A percentile compares a stretch with the other conserved stretches of the same genome.
Evolutionary conservation across 2,797 vertebrate genomes (phyloP).

Genomic region (Macroramphosus scolopax): DNA sequence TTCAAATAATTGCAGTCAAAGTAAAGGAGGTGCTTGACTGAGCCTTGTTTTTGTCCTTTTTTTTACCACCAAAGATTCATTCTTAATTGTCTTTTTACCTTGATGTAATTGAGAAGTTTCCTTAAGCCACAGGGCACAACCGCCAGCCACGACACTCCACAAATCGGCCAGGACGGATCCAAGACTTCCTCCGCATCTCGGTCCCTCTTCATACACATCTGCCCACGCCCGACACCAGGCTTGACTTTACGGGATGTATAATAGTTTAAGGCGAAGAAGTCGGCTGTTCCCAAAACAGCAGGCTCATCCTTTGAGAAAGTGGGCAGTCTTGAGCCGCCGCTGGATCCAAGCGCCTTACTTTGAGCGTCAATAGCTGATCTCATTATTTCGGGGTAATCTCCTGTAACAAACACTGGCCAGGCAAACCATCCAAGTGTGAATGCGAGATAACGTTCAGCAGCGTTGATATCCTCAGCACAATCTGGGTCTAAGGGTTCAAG

Average conservation of each 20-base stretch:
- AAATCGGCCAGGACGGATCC: slow-evolving; percentile 79
- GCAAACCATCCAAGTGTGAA: slow-evolving; percentile 82
- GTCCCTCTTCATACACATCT: slow-evolving; percentile 60
- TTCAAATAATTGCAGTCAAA: slow-evolving; percentile 26
- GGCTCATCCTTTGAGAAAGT: slow-evolving; percentile 75
- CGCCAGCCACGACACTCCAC: slow-evolving; percentile 76
- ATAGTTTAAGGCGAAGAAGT: slow-evolving; percentile 86
- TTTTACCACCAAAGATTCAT: too few relatives aligned
- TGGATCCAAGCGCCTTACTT: slow-evolving; percentile 68
- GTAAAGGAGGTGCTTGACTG: slow-evolving; percentile 4
- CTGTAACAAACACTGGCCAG: slow-evolving; percentile 81
- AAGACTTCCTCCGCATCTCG: slow-evolving; percentile 61
- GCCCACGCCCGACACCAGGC: slow-evolving; percentile 35
- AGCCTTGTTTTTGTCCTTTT: not conserved
- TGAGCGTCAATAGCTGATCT: slow-evolving; percentile 71
- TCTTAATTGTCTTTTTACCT: too few relatives aligned
- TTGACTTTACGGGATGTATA: slow-evolving; percentile 80
- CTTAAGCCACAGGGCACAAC: slow-evolving; percentile 78
- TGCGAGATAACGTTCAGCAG: slow-evolving; percentile 66
- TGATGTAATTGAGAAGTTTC: slow-evolving; percentile 82
- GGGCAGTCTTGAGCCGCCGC: slow-evolving; percentile 66
- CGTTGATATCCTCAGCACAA: slow-evolving; percentile 67
- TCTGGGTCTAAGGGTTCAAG: slow-evolving; percentile 68
- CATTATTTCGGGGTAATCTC: slow-evolving; percentile 81
- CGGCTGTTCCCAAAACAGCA: slow-evolving; percentile 75